These are phyloP conservation scores for Hylaeus volcanicus DNA, from an alignment of 1,140 invertebrate species.

Conservation along the genomic window DNA sequence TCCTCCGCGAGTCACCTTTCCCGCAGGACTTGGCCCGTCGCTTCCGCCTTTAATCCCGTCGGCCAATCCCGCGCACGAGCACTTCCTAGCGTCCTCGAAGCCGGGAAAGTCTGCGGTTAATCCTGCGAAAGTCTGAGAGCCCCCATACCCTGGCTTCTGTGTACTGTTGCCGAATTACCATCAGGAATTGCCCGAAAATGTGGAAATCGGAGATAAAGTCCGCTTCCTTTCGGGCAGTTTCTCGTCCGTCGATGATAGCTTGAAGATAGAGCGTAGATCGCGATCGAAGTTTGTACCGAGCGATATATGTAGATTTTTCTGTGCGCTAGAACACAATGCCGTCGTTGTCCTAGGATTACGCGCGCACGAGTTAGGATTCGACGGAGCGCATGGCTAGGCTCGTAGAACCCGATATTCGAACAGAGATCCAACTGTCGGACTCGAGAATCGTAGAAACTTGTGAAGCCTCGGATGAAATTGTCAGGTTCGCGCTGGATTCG, in stretches of 20 bases:
- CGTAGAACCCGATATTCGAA: slow-evolving; percentile 67
- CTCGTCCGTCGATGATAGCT: no score
- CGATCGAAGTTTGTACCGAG: no score
- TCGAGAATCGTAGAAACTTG: slow-evolving; percentile 51
- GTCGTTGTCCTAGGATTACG: slow-evolving; percentile 49
- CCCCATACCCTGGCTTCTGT: not conserved
- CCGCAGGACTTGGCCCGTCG: slow-evolving; percentile 47
- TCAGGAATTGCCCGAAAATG: no score
- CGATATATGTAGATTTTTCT: not conserved
- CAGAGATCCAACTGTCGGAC: slow-evolving; percentile 66
- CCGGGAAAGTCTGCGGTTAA: slow-evolving; percentile 30
- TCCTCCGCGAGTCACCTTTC: slow-evolving; percentile 62
- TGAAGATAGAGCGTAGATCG: no score
- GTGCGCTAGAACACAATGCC: slow-evolving; percentile 52
- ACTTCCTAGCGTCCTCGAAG: slow-evolving; percentile 25
- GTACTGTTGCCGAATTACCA: not conserved
- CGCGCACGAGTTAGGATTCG: slow-evolving; percentile 10
- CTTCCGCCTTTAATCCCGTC: slow-evolving; percentile 67
- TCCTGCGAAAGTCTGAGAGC: slow-evolving; percentile 10
- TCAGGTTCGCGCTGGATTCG: not conserved
- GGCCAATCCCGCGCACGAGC: slow-evolving; percentile 53
- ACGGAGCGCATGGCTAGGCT: slow-evolving; percentile 40
- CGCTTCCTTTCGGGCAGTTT: not conserved
- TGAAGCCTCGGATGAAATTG: slow-evolving; percentile 17
- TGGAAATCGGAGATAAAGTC: not conserved